Evolutionary conservation across 2,888 invertebrate species (phyloP).

Genomic region (Drosophila aldrichi): DNA sequence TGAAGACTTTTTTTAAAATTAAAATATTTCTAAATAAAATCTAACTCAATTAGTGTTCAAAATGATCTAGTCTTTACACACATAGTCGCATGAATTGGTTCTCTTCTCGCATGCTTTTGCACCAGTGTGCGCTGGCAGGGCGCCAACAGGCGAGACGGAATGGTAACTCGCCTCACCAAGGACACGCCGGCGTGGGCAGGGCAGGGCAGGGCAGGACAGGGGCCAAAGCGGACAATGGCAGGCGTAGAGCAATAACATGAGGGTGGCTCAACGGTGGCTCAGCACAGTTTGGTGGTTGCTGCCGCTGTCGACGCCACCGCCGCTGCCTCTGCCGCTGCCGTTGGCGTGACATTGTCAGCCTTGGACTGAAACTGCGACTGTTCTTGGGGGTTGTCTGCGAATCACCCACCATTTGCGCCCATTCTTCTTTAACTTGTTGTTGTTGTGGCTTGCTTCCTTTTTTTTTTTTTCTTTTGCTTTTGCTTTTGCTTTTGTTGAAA

Average conservation of each 20-base stretch:
- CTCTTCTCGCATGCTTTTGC: background rate
- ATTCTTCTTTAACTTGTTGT: slow-evolving; percentile 6
- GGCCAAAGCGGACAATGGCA: slow-evolving; percentile 61
- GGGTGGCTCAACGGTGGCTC: slow-evolving; percentile 76
- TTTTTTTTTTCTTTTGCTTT: too few relatives aligned
- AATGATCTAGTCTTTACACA: too few relatives aligned
- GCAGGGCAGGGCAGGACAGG: too few relatives aligned
- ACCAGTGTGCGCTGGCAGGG: slow-evolving; percentile 63
- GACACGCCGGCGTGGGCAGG: slow-evolving; percentile 13
- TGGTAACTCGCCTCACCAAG: slow-evolving; percentile 43
- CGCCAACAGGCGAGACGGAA: slow-evolving; percentile 55
- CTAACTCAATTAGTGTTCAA: too few relatives aligned
- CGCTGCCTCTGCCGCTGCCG: slow-evolving; percentile 16
- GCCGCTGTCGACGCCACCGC: slow-evolving; percentile 25
- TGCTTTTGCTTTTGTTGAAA: slow-evolving; percentile 21
- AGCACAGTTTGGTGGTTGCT: slow-evolving; percentile 63
- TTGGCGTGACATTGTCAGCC: slow-evolving; percentile 65
- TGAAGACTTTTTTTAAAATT: too few relatives aligned
- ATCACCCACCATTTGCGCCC: slow-evolving; percentile 69
- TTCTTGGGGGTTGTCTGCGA: slow-evolving; percentile 64
- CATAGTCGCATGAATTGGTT: background rate
- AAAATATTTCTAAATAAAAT: too few relatives aligned
- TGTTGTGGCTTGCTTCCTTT: slow-evolving; percentile 36
- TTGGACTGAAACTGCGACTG: slow-evolving; percentile 42
- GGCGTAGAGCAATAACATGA: slow-evolving; percentile 69